phyloP scores from a whole-genome alignment of 2,888 invertebrate genomes.

The Strigamia crassipes region DNA sequence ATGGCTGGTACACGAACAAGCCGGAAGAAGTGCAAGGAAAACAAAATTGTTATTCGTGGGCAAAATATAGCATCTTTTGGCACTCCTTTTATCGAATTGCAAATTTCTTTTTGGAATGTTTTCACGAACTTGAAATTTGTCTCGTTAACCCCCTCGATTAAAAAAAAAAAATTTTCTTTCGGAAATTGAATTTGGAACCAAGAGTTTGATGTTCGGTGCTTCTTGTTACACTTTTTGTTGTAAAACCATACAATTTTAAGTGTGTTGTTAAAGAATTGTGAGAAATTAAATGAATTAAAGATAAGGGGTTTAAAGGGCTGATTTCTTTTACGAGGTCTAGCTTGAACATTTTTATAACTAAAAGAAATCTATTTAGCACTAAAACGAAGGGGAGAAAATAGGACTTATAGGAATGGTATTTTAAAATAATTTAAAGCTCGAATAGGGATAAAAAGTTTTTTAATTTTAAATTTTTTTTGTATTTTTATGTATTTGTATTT shows the following conservation, averaged over 20 bases:
- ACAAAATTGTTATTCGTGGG: slow-evolving; percentile 7
- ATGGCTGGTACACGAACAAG: not conserved
- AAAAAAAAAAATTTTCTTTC: not conserved
- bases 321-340: not conserved
- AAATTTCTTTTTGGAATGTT: not conserved
- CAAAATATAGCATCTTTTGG: not conserved
- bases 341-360: not conserved
- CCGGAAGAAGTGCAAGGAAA: not conserved
- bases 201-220: not conserved
- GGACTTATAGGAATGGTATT: not conserved
- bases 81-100: not conserved
- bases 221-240: not conserved
- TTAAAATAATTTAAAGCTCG: not conserved
- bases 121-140: not conserved
- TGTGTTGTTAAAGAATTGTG: not conserved
- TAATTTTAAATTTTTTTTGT: too few relatives aligned
- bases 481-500: not conserved
- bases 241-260: slow-evolving; percentile 1
- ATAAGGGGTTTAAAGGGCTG: not conserved
- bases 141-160: not conserved
- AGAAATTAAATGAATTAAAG: slow-evolving; percentile 36
- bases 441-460: not conserved
- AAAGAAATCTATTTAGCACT: not conserved
- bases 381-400: not conserved
- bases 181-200: not conserved